A percentile compares a stretch with the other conserved stretches of the same genome.
phyloP scores from a whole-genome alignment of 1,140 invertebrate species.

The Ditylenchus dipsaci region DNA sequence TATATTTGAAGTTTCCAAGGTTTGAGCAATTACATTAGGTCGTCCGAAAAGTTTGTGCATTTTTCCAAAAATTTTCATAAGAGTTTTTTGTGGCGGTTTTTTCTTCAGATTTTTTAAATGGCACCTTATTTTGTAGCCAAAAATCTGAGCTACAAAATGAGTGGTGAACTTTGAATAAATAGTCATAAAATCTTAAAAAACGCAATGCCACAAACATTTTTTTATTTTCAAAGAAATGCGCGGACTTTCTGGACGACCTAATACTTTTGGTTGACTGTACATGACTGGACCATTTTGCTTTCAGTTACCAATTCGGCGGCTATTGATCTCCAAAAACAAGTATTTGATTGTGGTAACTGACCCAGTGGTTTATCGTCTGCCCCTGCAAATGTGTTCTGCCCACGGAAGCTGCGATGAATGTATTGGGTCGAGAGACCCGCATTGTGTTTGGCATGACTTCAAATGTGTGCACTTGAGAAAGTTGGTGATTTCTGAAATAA shows the following conservation, averaged over 20 bases:
- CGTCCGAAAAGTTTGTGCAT: not conserved
- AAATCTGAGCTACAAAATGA: no score
- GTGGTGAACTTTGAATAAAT: no score
- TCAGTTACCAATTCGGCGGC: constrained; percentile 35
- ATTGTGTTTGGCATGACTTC: constrained; percentile 38
- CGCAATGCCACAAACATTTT: no score
- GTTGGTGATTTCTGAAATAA: constrained; percentile 7
- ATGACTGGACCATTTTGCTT: constrained; percentile 7
- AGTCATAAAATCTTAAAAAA: no score
- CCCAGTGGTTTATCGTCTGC: constrained; percentile 32
- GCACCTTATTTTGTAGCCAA: no score
- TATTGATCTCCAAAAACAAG: constrained; percentile 30
- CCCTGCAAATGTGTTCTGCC: constrained; percentile 29
- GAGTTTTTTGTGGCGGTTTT: no score
- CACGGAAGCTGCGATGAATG: constrained; percentile 29
- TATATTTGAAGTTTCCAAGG: constrained; percentile 29
- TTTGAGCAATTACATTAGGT: constrained; percentile 11
- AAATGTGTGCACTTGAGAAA: constrained; percentile 21
- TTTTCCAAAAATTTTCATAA: no score
- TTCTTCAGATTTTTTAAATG: no score
- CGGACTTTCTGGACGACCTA: no score
- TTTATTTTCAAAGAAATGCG: no score
- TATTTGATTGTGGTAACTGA: constrained; percentile 42
- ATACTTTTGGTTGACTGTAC: not conserved
- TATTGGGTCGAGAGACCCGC: constrained; percentile 34